A percentile compares a stretch with the other conserved stretches of the same genome.
Conservation (phyloP, 2,113 vertebrate genomes). For the Sporophila hypoxantha region DNA sequence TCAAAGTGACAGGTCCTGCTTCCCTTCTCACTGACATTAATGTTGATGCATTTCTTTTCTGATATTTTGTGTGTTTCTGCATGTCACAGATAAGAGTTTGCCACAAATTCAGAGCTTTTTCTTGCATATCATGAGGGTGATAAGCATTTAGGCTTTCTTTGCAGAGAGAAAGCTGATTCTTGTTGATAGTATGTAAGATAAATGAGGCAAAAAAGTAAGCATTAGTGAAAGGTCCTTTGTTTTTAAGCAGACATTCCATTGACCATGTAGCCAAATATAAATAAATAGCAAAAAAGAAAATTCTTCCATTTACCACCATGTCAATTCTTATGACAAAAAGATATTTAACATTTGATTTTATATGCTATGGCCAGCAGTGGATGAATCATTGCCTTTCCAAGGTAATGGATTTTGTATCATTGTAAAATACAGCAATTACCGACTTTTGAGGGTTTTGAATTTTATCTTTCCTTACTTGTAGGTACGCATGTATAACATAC, state of each 20-base stretch:
- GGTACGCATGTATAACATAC: background rate
- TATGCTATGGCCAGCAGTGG: background rate
- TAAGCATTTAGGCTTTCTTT: constrained; percentile 9
- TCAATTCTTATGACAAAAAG: constrained; percentile 22
- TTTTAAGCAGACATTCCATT: constrained; percentile 21
- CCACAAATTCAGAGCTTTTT: background rate
- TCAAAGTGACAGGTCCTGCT: constrained; percentile 8
- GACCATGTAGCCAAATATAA: constrained; percentile 3
- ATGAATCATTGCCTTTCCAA: constrained; percentile 28
- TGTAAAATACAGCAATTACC: background rate
- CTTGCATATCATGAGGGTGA: constrained; percentile 2
- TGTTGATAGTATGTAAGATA: constrained; percentile 31
- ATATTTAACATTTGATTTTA: constrained; percentile 31
- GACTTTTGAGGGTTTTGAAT: background rate
- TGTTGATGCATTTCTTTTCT: constrained; percentile 41
- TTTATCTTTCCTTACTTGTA: constrained; percentile 7
- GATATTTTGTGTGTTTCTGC: constrained; percentile 33
- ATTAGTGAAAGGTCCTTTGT: constrained; percentile 31
- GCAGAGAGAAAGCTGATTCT: background rate
- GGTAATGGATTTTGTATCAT: background rate
- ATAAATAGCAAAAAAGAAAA: constrained; percentile 13
- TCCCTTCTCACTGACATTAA: constrained; percentile 15
- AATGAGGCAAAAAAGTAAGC: constrained; percentile 13
- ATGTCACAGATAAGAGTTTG: constrained; percentile 46
- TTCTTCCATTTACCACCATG: background rate